Base-by-base conservation (phyloP, 35 echinoderm and acorn worm genomes). In the Holothuria glaberrima region DNA sequence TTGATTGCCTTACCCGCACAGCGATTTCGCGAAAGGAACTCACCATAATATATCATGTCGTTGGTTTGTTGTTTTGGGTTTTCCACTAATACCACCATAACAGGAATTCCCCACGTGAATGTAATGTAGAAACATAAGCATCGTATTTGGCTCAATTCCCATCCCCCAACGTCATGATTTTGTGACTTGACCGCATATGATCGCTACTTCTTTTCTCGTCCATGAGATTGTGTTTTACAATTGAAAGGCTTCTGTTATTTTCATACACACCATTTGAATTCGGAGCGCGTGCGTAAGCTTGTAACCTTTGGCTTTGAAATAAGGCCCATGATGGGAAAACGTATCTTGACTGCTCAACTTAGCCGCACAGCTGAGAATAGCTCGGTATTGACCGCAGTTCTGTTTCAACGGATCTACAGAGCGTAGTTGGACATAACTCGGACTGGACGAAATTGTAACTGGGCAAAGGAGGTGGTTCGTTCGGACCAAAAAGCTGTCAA, bases 211-310 rank as follows among this genome's bases (percentile, higher is more conserved):
- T 78, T 78, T 78, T 54, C 50, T 54, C 50, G 50, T 54, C 50
- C 50, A 54, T 14, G 16, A 14, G 50, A 54, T 54, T 1, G 50
- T 54, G 50, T 9, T 54, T 54, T 54, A 14, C 50, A 54, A 54
- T 54, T 14, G 50, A 54, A 54, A 54, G 50, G 50, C 13, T 54
- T 17, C 50, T 54, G 50, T 14, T 54, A 54, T 17, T 54, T 54
- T 54, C 50, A 54, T 48, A 19, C 14, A 45, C 41, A 78, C 74
- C 44, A 48, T 78, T 78, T 78, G 74, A 78, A 78, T 78, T 78
- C 74, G 74, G 74, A 78, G 74, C 74, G 74, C 74, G 38, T 78
- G 74, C 74, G n/a, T 78, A 78, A 78, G 74, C 74, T 21, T 78
- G 41, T 78, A 78, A 78, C 74, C 74, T 78, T 78, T 78, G 74